Evolutionary conservation across 2,888 invertebrate genomes (phyloP), one percentile per base, ranked within the genome.

Genomic region (Dusona sp.): DNA sequence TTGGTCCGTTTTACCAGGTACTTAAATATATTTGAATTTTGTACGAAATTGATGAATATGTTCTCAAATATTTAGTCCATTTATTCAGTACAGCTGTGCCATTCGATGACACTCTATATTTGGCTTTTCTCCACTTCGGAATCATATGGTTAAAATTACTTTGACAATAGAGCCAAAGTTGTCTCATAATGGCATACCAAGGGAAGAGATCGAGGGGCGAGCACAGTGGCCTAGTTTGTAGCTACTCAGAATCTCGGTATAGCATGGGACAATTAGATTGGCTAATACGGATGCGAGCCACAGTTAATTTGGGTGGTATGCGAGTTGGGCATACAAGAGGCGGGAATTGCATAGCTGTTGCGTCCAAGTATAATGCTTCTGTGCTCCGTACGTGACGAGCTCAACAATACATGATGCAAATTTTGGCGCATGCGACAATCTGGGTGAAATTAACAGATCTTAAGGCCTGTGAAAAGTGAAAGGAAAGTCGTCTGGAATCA

Each of bases 291-390:
- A 84, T 78, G 87, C 75, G 83, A 73, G 73, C 83, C 81, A 81
- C 61, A 78, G 84, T 86, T 88, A 88, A 88, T 88, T 86, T 84
- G 85, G 79, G 85, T 88, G 86, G 87, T 83, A 88, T 88, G 86
- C 86, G 83, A 85, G 83, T 81, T 88, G 83, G 83, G 85, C 79
- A 81, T 83, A 84, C 87, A 83, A 86, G 83, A 79, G 87, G 67
- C 80, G 45, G 72, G 57, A 73, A 80, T 84, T 75, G 80, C 84
- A 84, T 84, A 80, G 74, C 68, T 84, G 42, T 61, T 84, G 80
- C 72, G 64, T 65, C 75, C 75, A 75, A 75, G 84, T 68, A 75
- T 77, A 80, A 80, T 84, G 72, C 75, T 33, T 51, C 61, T 61
- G 22, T 79, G 68, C 70, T 51, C 48, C 13, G 68, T 65, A 77